Evolutionary conservation across 1,140 invertebrate genomes (phyloP).

Genomic region (Pseudomyrmex pallidus): DNA sequence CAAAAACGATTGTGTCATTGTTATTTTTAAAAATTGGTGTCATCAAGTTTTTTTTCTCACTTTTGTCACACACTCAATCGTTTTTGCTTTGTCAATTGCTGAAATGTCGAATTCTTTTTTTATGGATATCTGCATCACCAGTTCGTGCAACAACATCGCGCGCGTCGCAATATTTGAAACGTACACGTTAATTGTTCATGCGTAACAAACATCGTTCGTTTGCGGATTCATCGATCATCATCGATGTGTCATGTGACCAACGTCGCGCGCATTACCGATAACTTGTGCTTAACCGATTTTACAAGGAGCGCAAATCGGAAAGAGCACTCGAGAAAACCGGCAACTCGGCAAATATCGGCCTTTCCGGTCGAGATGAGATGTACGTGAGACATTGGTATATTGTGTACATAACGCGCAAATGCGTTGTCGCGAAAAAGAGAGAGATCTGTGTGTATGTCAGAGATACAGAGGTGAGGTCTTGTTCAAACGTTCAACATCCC

Average conservation of each 20-base stretch:
- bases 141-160: too few relatives aligned
- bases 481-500: conserved; percentile 35
- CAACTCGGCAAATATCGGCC: conserved; percentile 12
- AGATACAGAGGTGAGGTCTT: background rate
- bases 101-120: too few relatives aligned
- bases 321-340: conserved; percentile 4
- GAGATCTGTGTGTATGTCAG: too few relatives aligned
- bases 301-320: conserved; percentile 19
- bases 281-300: conserved; percentile 36
- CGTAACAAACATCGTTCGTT: background rate
- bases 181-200: background rate
- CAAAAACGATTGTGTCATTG: too few relatives aligned
- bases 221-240: background rate
- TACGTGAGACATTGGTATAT: background rate
- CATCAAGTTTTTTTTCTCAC: too few relatives aligned
- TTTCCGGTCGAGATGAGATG: background rate
- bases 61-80: too few relatives aligned
- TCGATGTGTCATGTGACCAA: too few relatives aligned
- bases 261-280: background rate
- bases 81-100: too few relatives aligned
- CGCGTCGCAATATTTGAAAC: background rate
- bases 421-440: background rate
- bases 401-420: conserved; percentile 33
- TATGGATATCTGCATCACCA: too few relatives aligned
- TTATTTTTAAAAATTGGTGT: too few relatives aligned